Conservation (phyloP, 1,140 invertebrate species). For the Glomeris maerens region DNA sequence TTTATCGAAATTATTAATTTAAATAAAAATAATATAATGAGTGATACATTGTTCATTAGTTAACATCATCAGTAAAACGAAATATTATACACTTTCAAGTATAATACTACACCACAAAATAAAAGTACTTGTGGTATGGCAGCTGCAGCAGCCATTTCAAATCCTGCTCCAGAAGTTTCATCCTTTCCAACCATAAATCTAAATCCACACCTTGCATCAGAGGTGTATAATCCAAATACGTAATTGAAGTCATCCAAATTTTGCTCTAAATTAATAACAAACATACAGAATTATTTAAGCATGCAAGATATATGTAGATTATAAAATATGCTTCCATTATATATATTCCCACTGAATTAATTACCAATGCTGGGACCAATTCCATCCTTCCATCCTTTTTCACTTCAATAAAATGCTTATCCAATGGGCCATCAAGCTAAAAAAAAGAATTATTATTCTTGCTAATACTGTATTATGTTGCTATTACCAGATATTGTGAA, state of each 20-base stretch:
- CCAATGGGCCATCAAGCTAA: too few relatives aligned
- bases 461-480: too few relatives aligned
- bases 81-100: too few relatives aligned
- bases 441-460: too few relatives aligned
- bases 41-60: slow-evolving; percentile 11
- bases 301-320: too few relatives aligned
- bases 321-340: neutral
- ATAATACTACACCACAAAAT: too few relatives aligned
- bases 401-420: too few relatives aligned
- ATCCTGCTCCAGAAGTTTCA: slow-evolving; percentile 40
- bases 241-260: slow-evolving; percentile 27
- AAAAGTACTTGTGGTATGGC: slow-evolving; percentile 39
- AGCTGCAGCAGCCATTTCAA: slow-evolving; percentile 39
- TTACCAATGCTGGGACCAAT: slow-evolving; percentile 27
- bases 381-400: slow-evolving; percentile 23
- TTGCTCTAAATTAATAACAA: slow-evolving; percentile 24
- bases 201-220: slow-evolving; percentile 30
- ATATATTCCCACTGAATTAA: slow-evolving; percentile 8
- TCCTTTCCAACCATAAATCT: slow-evolving; percentile 41
- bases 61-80: too few relatives aligned
- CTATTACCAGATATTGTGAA: too few relatives aligned
- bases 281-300: slow-evolving; percentile 14
- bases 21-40: too few relatives aligned
- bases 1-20: too few relatives aligned
- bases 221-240: slow-evolving; percentile 29